A percentile compares a stretch with the other conserved stretches of the same genome.
These are phyloP conservation scores for Gibbula magus DNA, from an alignment of 2,888 invertebrate genomes.

Conservation along the genomic window DNA sequence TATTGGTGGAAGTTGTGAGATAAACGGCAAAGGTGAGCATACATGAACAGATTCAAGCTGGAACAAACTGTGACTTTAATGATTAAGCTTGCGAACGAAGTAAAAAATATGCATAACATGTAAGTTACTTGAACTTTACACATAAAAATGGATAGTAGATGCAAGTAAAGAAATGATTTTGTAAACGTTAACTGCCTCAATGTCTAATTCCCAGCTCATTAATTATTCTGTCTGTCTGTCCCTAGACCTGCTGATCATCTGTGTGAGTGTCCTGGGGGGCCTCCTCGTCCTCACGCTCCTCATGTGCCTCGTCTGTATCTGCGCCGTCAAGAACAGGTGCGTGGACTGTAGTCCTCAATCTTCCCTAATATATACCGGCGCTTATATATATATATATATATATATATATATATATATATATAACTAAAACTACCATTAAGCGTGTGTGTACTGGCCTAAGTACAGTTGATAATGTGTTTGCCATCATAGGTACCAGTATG, in stretches of 20 bases:
- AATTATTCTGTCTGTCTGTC: not conserved
- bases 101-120: no score
- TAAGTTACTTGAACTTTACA: no score
- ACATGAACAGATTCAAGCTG: no score
- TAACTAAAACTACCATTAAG: no score
- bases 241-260: slow-evolving; percentile 45
- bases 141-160: no score
- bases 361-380: not conserved
- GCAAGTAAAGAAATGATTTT: no score
- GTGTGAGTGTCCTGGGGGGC: slow-evolving; percentile 39
- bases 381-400: not conserved
- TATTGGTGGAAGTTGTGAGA: slow-evolving; percentile 44
- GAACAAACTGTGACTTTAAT: no score
- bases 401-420: not conserved
- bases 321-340: slow-evolving; percentile 33
- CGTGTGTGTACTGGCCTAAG: no score
- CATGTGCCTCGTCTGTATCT: slow-evolving; percentile 37
- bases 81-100: no score
- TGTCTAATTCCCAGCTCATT: not conserved
- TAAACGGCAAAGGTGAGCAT: slow-evolving; percentile 46
- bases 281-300: slow-evolving; percentile 31
- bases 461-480: no score
- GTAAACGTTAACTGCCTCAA: not conserved
- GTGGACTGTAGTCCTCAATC: no score
- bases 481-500: no score